Evolutionary conservation across 2,888 invertebrate genomes (phyloP), one percentile per base, ranked within the genome.

Genomic region (Trachelus stipa): DNA sequence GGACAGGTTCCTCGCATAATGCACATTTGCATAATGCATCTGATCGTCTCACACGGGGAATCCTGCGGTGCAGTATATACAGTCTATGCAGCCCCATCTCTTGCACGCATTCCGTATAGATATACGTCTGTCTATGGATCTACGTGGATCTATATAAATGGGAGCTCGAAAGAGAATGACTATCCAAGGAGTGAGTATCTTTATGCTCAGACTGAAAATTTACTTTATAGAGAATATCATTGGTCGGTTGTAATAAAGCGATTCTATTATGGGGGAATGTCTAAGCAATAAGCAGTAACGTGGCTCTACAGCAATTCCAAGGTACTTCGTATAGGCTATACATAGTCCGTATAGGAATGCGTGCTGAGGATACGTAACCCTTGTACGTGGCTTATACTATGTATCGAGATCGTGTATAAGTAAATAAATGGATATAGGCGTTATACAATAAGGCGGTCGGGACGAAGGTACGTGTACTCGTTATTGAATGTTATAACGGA

Each of bases 221-320:
- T 40, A 37, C 33, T 68, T 56, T 40, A 80, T 77, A 31, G 33
- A 68, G 69, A 77, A 77, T 78, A 75, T 80, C 81, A 80, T 84
- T 81, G 75, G 35, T 73, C 31, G 30, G 77, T 69, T 71, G 56
- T 79, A 83, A 83, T 82, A 82, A 83, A 83, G 81, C 82, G 81
- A 81, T 85, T 83, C 81, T 78, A 82, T 83, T 83, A 82, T 79
- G 56, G 75, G 35, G 76, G 79, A 84, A 84, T 80, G 76, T 74
- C 80, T 78, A 78, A 80, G 81, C 82, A 81, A 86, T 86, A 84
- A 85, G 84, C 83, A 83, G 80, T 85, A 83, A 83, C 80, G 81
- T 78, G 79, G 73, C 78, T 76, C 74, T 40, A 31, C 68, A 37
- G 78, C 75, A 80, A 81, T 78, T 76, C 73, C 74, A 74, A 73